phyloP scores from a whole-genome alignment of 2,888 invertebrate genomes.

The Drosophila nigricruria region DNA sequence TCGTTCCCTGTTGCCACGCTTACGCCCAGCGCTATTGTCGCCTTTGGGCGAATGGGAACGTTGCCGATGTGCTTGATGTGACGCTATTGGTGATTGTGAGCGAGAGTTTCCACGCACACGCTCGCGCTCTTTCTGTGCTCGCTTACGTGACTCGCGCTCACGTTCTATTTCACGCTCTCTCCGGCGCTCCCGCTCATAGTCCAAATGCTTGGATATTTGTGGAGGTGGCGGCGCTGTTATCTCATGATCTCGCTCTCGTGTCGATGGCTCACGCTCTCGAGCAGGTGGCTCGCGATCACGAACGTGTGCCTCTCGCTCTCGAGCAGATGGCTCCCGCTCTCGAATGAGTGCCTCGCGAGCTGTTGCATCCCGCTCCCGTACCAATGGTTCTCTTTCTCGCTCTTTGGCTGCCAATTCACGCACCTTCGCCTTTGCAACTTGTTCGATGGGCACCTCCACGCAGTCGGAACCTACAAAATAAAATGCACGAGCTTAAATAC shows the following conservation, averaged over 20 bases:
- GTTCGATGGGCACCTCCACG: slow-evolving; percentile 84
- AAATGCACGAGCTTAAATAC: slow-evolving; percentile 37
- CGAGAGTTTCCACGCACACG: slow-evolving; percentile 45
- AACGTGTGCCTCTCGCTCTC: slow-evolving; percentile 21
- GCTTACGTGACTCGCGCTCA: slow-evolving; percentile 60
- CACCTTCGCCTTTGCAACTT: slow-evolving; percentile 35
- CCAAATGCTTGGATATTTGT: slow-evolving; percentile 74
- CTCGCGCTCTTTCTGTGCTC: slow-evolving; percentile 48
- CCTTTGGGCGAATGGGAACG: slow-evolving; percentile 78
- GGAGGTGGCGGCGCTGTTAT: slow-evolving; percentile 78
- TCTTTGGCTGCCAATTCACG: slow-evolving; percentile 17
- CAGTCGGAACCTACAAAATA: slow-evolving; percentile 84
- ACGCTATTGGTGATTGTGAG: slow-evolving; percentile 38
- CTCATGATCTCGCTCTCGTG: slow-evolving; percentile 42
- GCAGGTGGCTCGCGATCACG: slow-evolving; percentile 25
- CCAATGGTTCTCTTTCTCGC: slow-evolving; percentile 18
- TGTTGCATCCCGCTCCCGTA: slow-evolving; percentile 16
- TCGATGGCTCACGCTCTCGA: slow-evolving; percentile 41
- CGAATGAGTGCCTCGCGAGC: slow-evolving; percentile 12
- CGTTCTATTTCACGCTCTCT: slow-evolving; percentile 62
- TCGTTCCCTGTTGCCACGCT: slow-evolving; percentile 28
- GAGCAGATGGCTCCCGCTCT: slow-evolving; percentile 7
- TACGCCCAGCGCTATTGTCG: slow-evolving; percentile 21
- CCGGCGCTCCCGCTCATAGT: slow-evolving; percentile 67
- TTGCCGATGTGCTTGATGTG: slow-evolving; percentile 25